Percentiles rank a stretch among this genome's conserved stretches.
phyloP scores from a whole-genome alignment of 2,113 vertebrate genomes.

The Catharus minimus region DNA sequence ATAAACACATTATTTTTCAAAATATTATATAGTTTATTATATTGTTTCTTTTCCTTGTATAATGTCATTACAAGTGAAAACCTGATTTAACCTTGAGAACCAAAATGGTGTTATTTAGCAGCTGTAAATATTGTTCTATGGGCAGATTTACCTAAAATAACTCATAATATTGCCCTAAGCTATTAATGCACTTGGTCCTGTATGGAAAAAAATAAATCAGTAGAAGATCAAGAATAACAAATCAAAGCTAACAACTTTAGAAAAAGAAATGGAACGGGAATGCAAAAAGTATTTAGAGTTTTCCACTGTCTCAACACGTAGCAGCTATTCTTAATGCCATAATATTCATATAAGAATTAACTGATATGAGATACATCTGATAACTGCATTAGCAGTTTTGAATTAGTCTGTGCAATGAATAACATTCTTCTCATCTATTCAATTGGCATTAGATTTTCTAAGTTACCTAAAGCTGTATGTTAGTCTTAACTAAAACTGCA shows the following conservation, averaged over 20 bases:
- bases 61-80: not conserved
- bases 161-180: not conserved
- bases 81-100: slow-evolving; percentile 2
- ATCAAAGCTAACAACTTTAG: slow-evolving; percentile 7
- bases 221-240: slow-evolving; percentile 6
- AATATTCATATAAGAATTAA: not conserved
- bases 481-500: not conserved
- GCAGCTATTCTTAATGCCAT: not conserved
- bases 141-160: slow-evolving; percentile 44
- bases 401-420: not conserved
- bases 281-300: slow-evolving; percentile 15
- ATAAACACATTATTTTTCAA: not conserved
- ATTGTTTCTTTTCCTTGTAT: not conserved
- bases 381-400: slow-evolving; percentile 11
- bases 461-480: not conserved
- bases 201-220: not conserved
- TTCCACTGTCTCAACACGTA: slow-evolving; percentile 17
- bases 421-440: not conserved
- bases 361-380: not conserved
- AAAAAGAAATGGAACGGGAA: slow-evolving; percentile 8
- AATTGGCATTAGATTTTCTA: not conserved
- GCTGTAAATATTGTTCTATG: not conserved
- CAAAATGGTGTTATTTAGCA: not conserved
- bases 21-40: not conserved
- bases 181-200: slow-evolving; percentile 24